These are phyloP conservation scores for Cossypha caffra DNA, from an alignment of 2,797 vertebrate genomes.

Conservation along the genomic window DNA sequence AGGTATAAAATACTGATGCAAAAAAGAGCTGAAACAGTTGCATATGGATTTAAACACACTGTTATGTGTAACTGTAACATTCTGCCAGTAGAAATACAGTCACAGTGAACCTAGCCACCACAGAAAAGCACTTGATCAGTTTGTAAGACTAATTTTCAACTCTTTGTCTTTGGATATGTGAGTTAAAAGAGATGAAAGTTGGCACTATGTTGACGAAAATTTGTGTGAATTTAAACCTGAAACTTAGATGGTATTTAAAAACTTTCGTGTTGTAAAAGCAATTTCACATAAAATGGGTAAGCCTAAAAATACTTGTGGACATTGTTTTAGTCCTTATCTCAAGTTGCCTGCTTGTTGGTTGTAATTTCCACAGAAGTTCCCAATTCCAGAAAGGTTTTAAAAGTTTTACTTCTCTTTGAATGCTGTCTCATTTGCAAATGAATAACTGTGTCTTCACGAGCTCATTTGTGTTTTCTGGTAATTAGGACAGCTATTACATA, in stretches of 20 bases:
- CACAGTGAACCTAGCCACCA: background rate
- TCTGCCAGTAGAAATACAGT: background rate
- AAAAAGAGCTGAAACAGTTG: background rate
- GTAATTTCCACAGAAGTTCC: background rate
- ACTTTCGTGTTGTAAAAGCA: background rate
- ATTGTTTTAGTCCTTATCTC: background rate
- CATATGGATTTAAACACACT: background rate
- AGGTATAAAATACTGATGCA: background rate
- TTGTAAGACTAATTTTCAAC: background rate
- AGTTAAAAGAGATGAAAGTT: background rate
- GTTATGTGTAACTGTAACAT: background rate
- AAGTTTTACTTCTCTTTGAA: background rate
- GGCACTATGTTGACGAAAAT: background rate
- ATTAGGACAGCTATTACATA: constrained; percentile 10
- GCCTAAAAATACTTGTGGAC: background rate
- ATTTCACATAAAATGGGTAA: background rate
- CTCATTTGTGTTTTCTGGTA: constrained; percentile 19
- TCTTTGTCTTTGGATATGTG: background rate
- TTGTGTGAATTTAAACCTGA: background rate
- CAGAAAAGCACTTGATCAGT: background rate
- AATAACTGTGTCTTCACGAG: constrained; percentile 3
- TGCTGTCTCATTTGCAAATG: constrained; percentile 9
- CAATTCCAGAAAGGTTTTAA: background rate
- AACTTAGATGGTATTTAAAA: background rate
- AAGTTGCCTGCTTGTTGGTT: background rate